Conservation (phyloP, 2,113 vertebrate genomes). For the Eurystomus gularis region DNA sequence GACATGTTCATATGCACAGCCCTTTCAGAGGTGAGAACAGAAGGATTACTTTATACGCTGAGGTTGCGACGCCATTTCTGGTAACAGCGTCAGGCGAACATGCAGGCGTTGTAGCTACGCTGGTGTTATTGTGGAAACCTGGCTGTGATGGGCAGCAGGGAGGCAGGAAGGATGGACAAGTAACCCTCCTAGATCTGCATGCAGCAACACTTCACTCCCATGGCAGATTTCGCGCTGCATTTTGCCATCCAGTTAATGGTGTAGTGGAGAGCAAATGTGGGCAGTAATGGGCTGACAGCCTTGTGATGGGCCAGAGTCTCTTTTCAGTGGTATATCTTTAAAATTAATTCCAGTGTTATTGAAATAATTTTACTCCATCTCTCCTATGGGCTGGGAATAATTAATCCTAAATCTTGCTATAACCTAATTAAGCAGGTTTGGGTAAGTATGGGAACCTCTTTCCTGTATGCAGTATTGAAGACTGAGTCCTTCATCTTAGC, state of each 20-base stretch:
- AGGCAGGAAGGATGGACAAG: background rate
- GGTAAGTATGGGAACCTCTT: background rate
- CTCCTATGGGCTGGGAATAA: background rate
- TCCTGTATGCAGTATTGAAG: background rate
- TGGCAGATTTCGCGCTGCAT: background rate
- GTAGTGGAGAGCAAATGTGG: background rate
- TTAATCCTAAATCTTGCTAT: background rate
- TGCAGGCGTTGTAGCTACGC: background rate
- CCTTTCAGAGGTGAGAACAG: background rate
- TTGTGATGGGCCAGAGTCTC: background rate
- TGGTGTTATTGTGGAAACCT: background rate
- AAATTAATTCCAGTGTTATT: background rate
- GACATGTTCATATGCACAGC: background rate
- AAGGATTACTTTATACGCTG: background rate
- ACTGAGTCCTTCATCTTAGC: background rate
- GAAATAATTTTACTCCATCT: background rate
- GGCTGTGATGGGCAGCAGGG: background rate
- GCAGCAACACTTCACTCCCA: background rate
- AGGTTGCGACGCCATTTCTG: accelerated
- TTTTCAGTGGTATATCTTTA: background rate
- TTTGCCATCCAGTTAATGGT: background rate
- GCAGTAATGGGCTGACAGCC: background rate
- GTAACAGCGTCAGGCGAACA: background rate
- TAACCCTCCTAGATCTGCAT: background rate
- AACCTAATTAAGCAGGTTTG: background rate